These are phyloP conservation scores for Drosophila nebulosa DNA, from an alignment of 1,140 invertebrate species.

Conservation along the genomic window DNA sequence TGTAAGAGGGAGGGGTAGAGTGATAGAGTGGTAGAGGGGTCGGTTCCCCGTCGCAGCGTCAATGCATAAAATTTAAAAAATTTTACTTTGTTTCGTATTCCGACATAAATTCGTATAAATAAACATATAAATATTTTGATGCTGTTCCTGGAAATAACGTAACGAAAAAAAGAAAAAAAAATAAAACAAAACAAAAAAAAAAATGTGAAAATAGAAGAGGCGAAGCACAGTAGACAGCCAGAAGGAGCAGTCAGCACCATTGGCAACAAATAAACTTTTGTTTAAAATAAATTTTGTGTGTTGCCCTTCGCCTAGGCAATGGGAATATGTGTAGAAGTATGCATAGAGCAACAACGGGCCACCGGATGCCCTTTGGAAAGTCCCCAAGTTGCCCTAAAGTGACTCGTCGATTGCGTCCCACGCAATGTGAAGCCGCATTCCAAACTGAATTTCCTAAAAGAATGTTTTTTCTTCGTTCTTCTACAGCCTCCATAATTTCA, in stretches of 20 bases:
- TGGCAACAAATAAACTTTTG: conserved; percentile 16
- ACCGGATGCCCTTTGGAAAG: background rate
- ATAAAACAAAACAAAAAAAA: background rate
- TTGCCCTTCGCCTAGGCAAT: background rate
- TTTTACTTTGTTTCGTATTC: background rate
- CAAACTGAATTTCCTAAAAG: background rate
- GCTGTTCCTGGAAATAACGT: background rate
- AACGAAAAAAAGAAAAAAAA: background rate
- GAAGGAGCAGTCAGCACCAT: too few relatives aligned
- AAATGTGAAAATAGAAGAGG: background rate
- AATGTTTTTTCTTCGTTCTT: background rate
- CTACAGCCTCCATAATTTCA: background rate
- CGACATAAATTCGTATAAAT: conserved; percentile 21
- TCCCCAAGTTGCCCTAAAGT: conserved; percentile 34
- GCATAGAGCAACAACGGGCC: background rate
- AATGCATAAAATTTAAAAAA: background rate
- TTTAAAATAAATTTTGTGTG: conserved; percentile 32
- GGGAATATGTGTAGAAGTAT: background rate
- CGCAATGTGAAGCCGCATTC: background rate
- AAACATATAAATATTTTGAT: conserved; percentile 39
- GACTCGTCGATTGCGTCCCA: conserved; percentile 10
- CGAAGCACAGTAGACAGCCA: too few relatives aligned
- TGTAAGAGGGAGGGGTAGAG: too few relatives aligned
- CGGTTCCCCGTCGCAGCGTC: background rate
- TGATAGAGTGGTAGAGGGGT: too few relatives aligned